phyloP scores from a whole-genome alignment of 2,888 invertebrate genomes.

The Drosophila prolongata region DNA sequence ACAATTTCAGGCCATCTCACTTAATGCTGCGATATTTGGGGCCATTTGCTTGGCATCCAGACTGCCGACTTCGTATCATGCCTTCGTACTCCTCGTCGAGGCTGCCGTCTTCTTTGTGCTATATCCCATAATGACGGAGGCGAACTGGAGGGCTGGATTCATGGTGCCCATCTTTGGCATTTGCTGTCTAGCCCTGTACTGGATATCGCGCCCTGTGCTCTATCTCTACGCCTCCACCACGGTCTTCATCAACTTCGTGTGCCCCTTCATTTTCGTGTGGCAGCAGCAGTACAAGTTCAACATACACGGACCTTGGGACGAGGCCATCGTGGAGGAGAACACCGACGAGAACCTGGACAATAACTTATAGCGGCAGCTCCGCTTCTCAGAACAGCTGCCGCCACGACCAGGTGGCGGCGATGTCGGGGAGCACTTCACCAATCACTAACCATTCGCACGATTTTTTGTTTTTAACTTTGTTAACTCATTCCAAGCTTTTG shows the following conservation, averaged over 20 bases:
- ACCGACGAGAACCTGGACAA: constrained; percentile 73
- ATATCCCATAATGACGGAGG: constrained; percentile 91
- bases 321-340: constrained; percentile 90
- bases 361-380: constrained; percentile 78
- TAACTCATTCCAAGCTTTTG: constrained; percentile 3
- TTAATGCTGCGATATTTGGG: constrained; percentile 97
- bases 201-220: constrained; percentile 86
- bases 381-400: constrained; percentile 68
- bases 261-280: constrained; percentile 90
- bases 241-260: constrained; percentile 89
- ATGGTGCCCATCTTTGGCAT: constrained; percentile 86
- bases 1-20: constrained; percentile 89
- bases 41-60: constrained; percentile 97
- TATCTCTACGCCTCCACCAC: constrained; percentile 87
- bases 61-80: constrained; percentile 92
- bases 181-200: constrained; percentile 86
- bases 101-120: constrained; percentile 95
- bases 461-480: constrained; percentile 1
- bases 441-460: constrained; percentile 12
- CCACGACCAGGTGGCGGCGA: constrained; percentile 39
- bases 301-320: constrained; percentile 99
- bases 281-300: constrained; percentile 94
- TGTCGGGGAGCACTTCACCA: constrained; percentile 59
- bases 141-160: constrained; percentile 86
- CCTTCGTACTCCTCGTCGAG: constrained; percentile 95